Evolutionary conservation across 2,797 vertebrate genomes (phyloP), one percentile per base, ranked within the genome.

Genomic region (Eremophila alpestris): DNA sequence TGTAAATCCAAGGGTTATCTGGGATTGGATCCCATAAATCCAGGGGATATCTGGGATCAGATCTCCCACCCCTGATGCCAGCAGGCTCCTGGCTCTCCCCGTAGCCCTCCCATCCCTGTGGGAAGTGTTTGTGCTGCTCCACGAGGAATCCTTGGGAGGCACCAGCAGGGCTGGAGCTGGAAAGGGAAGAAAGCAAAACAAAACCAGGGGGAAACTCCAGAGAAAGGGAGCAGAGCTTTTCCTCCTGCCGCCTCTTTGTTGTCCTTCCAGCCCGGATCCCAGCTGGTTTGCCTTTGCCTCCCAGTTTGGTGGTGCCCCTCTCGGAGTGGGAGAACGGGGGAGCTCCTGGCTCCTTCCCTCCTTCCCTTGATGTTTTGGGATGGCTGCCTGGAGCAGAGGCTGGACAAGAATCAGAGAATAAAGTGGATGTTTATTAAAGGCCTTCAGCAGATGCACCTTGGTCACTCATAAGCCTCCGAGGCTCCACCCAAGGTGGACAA

Each of bases 81-180:
- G 41, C 41, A 43, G 41, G 41, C 41, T 43, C 41, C 41, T 43
- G 41, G 41, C 41, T 43, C 41, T 15, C 41, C 41, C 15, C 16
- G 41, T 14, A 6, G 5, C 27, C 60, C n/a, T 41, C 8, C 43
- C 70, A 54, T 8, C 5, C 29, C 36, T 0, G 1, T 27, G n/a
- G 45, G 64, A 16, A 27, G 18, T 11, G 32, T 67, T 63, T 38
- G 32, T 1, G 11, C 71, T 38, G 40, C 48, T 68, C 36, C 43
- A 27, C n/a, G 45, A 38, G 36, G 36, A 73, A 85, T 54, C 18
- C 5, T 34, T 36, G 12, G 10, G 46, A 41, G 15, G 40, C 9
- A 41, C n/a, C 45, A 16, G 40, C 19, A 24, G 64, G 71, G 29
- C 10, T 16, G 64, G n/a, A 48, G 45, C 64, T 36, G 45, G 45